Percentiles rank a stretch among this genome's conserved stretches.
Evolutionary conservation across 1,140 invertebrate genomes (phyloP).

Genomic region (Antheraea pernyi): DNA sequence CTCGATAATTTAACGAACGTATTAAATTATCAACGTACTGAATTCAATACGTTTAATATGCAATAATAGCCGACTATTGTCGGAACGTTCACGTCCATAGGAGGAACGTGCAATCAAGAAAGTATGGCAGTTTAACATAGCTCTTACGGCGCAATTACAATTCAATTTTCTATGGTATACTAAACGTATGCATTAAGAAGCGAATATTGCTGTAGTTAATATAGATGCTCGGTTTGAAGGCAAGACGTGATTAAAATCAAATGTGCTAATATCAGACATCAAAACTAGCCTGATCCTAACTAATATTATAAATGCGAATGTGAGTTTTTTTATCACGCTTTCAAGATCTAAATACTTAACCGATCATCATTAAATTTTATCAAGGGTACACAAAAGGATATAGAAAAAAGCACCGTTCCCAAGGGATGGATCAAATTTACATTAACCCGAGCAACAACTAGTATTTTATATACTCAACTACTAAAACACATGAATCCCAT

Average conservation of each 20-base stretch:
- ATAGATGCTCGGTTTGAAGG: constrained; percentile 19
- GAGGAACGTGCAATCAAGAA: constrained; percentile 40
- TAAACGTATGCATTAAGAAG: constrained; percentile 39
- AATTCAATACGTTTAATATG: constrained; percentile 55
- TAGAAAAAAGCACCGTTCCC: too few species aligned
- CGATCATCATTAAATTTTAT: too few species aligned
- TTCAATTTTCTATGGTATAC: constrained; percentile 50
- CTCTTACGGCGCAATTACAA: constrained; percentile 55
- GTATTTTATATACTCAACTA: too few species aligned
- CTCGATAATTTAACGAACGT: constrained; percentile 53
- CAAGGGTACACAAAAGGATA: too few species aligned
- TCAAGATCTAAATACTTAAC: too few species aligned
- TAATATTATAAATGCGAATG: too few species aligned
- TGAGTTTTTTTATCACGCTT: too few species aligned
- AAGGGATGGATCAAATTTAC: too few species aligned
- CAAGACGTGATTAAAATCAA: constrained; percentile 11
- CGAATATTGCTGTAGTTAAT: neutral
- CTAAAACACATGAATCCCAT: too few species aligned
- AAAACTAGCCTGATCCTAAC: too few species aligned
- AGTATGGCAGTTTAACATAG: constrained; percentile 48
- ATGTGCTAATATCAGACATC: constrained; percentile 4
- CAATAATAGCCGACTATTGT: constrained; percentile 24
- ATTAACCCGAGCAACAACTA: too few species aligned
- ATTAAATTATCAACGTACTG: constrained; percentile 45
- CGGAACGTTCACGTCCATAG: constrained; percentile 13